These are phyloP conservation scores for Malurus cyaneus DNA, from an alignment of 2,113 vertebrate genomes.

Conservation along the genomic window DNA sequence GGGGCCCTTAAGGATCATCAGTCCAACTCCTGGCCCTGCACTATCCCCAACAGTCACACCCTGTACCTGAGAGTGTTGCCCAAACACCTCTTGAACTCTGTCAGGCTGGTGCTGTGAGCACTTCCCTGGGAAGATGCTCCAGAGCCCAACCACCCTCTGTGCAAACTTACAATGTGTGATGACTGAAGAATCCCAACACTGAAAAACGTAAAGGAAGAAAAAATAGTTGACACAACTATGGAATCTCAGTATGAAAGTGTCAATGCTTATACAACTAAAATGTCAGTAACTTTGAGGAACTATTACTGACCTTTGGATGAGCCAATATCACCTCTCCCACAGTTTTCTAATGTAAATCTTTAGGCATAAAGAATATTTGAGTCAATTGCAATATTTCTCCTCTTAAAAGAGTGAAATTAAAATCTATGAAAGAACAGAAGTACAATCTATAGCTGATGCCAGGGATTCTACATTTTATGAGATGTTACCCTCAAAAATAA, in stretches of 20 bases:
- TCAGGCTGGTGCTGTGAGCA: neutral
- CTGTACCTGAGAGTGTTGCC: fast-evolving
- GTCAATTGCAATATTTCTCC: neutral
- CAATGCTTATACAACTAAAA: neutral
- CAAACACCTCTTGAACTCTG: neutral
- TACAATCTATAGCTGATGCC: neutral
- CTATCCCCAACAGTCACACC: neutral
- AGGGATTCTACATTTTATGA: neutral
- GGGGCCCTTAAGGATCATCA: neutral
- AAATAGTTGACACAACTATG: neutral
- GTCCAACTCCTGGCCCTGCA: neutral
- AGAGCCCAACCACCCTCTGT: neutral
- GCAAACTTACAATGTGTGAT: neutral
- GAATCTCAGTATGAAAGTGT: neutral
- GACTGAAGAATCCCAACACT: neutral
- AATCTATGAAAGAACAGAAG: neutral
- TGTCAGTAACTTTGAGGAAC: neutral
- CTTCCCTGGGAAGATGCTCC: too few species aligned
- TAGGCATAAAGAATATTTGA: neutral
- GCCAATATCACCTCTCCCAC: neutral
- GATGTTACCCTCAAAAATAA: neutral
- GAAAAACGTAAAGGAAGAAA: neutral
- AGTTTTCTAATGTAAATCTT: neutral
- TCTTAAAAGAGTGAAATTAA: neutral
- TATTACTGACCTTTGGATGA: neutral